phyloP scores from a whole-genome alignment of 2,797 vertebrate genomes.

The Danio choprae region DNA sequence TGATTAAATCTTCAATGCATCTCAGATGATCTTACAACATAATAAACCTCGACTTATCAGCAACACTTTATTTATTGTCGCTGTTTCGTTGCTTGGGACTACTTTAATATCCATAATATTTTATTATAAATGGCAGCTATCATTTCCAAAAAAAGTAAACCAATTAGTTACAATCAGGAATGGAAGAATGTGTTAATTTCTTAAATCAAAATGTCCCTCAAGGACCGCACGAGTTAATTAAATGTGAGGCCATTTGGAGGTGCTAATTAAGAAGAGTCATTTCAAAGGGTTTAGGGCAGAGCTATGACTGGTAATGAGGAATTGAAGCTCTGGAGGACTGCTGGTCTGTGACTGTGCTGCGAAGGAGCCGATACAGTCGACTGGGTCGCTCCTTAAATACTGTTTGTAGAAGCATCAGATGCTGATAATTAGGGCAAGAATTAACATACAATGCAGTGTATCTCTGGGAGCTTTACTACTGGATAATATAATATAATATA shows the following conservation, averaged over 20 bases:
- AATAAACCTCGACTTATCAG: not conserved
- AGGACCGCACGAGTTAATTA: conserved; percentile 80
- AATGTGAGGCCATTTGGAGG: conserved; percentile 73
- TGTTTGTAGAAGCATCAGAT: conserved; percentile 21
- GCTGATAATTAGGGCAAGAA: conserved; percentile 28
- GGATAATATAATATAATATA: too few species aligned
- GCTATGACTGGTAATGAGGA: conserved; percentile 76
- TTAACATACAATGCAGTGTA: not conserved
- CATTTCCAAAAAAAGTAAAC: conserved; percentile 77
- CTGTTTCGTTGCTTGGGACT: not conserved
- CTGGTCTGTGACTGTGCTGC: conserved; percentile 37
- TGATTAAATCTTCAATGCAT: not conserved
- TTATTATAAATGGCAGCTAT: conserved; percentile 59
- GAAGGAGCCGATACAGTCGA: not conserved
- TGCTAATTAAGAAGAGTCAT: conserved; percentile 77
- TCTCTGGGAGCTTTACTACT: not conserved
- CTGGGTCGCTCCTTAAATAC: not conserved
- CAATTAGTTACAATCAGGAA: conserved; percentile 77
- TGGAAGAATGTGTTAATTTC: conserved; percentile 78
- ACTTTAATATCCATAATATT: not conserved
- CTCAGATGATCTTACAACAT: not conserved
- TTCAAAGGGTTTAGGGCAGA: conserved; percentile 75
- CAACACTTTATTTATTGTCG: not conserved
- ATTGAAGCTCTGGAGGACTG: conserved; percentile 75
- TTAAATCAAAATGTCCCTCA: conserved; percentile 76